phyloP scores from a whole-genome alignment of 2,888 invertebrate species.

The Idaea aversata region DNA sequence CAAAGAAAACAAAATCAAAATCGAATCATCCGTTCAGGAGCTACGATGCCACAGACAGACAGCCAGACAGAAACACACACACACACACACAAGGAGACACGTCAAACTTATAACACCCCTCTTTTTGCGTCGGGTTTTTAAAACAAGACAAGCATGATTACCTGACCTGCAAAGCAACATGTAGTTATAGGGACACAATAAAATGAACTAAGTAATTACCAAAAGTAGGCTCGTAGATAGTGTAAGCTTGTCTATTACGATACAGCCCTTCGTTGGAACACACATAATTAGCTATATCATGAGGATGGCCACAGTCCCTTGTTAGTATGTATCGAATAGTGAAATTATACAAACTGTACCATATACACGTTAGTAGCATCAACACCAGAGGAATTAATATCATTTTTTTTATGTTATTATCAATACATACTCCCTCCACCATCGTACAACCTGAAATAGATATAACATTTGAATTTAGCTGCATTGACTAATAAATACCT shows the following conservation, averaged over 20 bases:
- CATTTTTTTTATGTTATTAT: slow-evolving; percentile 42
- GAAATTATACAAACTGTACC: slow-evolving; percentile 23
- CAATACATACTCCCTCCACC: slow-evolving; percentile 57
- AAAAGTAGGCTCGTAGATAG: not conserved
- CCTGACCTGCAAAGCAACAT: too few species aligned
- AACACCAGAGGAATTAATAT: slow-evolving; percentile 44
- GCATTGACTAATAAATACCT: not conserved
- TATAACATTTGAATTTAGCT: slow-evolving; percentile 17
- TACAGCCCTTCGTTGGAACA: not conserved
- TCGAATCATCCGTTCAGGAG: too few species aligned
- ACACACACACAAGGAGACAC: too few species aligned
- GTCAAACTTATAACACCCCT: too few species aligned
- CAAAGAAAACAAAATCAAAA: too few species aligned
- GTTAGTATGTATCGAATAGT: slow-evolving; percentile 55
- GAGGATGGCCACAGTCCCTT: slow-evolving; percentile 24
- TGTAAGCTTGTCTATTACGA: not conserved
- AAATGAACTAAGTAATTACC: not conserved
- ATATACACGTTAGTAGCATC: slow-evolving; percentile 45
- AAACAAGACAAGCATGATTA: not conserved
- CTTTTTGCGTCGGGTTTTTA: too few species aligned
- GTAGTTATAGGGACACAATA: not conserved
- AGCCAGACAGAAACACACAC: too few species aligned
- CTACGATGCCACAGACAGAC: too few species aligned
- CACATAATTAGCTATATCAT: not conserved
- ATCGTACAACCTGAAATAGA: slow-evolving; percentile 57